Base-by-base conservation (phyloP, 2,888 invertebrate genomes). In the Drosophila nr. fundita region DNA sequence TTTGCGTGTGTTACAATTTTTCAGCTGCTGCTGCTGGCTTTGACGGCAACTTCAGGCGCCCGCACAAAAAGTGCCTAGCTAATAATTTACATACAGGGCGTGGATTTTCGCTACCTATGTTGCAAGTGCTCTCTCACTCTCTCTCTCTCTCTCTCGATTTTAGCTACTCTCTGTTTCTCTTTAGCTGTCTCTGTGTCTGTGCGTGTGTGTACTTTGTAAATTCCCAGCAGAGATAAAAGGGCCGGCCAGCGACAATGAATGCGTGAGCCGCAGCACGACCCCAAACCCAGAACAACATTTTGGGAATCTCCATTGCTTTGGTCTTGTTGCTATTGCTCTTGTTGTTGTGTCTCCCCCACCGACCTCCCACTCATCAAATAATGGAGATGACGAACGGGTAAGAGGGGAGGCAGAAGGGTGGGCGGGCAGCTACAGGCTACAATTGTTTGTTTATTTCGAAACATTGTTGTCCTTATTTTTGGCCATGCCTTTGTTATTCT, bases 81-180 rank as follows among this genome's bases (percentile, higher is more conserved):
- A 87, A 87, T 91, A 91, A 91, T 90, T 91, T 88, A 90, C 91
- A 90, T 91, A 90, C 81, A 86, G 87, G 91, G 87, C 91, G 91
- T 87, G 87, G 91, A 87, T 91, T 91, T 90, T 91, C 71, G 73
- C 68, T 84, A 67, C 78, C 82, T 83, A 76, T 64, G 45, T 50
- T 32, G 52, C 73, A 59, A 55, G 53, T 55, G n/a, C 58, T 40
- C 59, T 50, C 57, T 27, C 55, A 45, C 38, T 8, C 42, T 34
- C 18, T 58, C 50, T 58, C 29, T n/a, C 24, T 45, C 58, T 48
- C 60, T 58, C 63, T 45, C n/a, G n/a, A n/a, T n/a, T 45, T 15
- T 45, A 15, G 27, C 15, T 24, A 60, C 58, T 38, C 29, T 30
- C 18, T 53, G 57, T 55, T 50, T 24, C 40, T 52, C 59, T 60